These are phyloP conservation scores for Neoniphon sammara DNA, from an alignment of 2,797 vertebrate genomes.

Conservation along the genomic window DNA sequence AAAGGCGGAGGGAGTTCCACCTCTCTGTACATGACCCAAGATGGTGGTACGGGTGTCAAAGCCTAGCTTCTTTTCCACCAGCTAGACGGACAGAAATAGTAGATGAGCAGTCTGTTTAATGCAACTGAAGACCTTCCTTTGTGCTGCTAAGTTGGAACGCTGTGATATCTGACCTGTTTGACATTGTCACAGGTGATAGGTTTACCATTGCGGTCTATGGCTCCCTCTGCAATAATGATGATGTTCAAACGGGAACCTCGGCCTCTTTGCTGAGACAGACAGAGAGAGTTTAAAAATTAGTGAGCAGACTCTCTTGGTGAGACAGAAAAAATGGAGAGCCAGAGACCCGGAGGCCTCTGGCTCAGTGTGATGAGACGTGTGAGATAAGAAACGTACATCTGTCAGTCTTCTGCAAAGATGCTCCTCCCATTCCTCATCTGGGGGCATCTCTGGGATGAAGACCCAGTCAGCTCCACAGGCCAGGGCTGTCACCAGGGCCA, in stretches of 20 bases:
- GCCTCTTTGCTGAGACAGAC: constrained; percentile 83
- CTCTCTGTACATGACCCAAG: constrained; percentile 93
- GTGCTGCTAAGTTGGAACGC: neutral
- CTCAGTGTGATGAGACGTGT: neutral
- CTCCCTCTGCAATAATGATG: constrained; percentile 92
- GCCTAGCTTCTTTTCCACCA: constrained; percentile 87
- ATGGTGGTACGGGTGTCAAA: constrained; percentile 94
- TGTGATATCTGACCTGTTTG: constrained; percentile 81
- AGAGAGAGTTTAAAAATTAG: constrained; percentile 20
- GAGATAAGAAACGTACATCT: constrained; percentile 77
- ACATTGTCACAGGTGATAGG: constrained; percentile 86
- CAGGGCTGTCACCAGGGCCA: constrained; percentile 91
- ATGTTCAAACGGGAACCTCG: constrained; percentile 92
- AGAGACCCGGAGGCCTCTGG: neutral
- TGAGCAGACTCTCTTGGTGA: neutral
- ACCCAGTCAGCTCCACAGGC: constrained; percentile 95
- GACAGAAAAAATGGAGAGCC: neutral
- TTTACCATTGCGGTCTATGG: constrained; percentile 82
- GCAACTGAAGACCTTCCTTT: neutral
- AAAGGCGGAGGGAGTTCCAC: constrained; percentile 93
- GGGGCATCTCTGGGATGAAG: constrained; percentile 94
- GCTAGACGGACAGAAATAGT: constrained; percentile 72
- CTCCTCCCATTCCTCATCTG: constrained; percentile 90
- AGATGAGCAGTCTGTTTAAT: constrained; percentile 2
- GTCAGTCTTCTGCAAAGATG: constrained; percentile 90